Base-by-base conservation (phyloP, 2,797 vertebrate species). In the Picus viridis region DNA sequence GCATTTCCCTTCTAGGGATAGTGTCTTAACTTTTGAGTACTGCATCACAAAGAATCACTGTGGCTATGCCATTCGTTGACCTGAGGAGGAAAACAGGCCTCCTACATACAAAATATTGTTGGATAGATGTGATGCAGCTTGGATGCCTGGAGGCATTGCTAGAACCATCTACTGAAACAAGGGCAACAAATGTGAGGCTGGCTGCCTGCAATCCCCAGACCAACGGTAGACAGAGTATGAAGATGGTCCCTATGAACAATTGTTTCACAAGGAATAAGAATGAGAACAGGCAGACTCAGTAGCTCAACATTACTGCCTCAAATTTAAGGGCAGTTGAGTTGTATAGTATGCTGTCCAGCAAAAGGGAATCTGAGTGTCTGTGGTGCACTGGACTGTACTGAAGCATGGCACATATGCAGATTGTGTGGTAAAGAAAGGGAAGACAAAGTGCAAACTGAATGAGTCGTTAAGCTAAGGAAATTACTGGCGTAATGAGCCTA, bases 391-490 rank as follows among this genome's bases (percentile, higher is more conserved):
- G 61, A 34, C 12, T 62, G 11, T 7, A 49, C 51, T 71, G 9
- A 45, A 56, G 30, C 64, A 34, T 64, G 32, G 59, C 56, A 30
- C 5, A 1, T 49, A 68, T 83, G 89, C 84, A 22, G 14, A 32
- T 62, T 75, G 67, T 85, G 68, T 59, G 68, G 71, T 91, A 76
- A 88, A 91, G 86, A 89, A 82, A 81, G 82, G 36, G 53, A 68
- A 86, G 94, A 30, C 30, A 19, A 43, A 62, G 64, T 69, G 59
- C 68, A 87, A 56, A 80, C 86, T 79, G 73, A 67, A 72, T 30
- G 86, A 80, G 51, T 89, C 83, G 16, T 86, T 95, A 92, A 81
- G 74, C 59, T 86, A 88, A 94, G 92, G 79, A 89, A 86, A 93
- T 93, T 88, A 51, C 90, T 39, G 58, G 75, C 86, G 82, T 83